Percentiles rank a stretch among this genome's conserved stretches.
These are phyloP conservation scores for Darevskia mixta DNA, from an alignment of 2,797 vertebrate genomes.

Conservation along the genomic window DNA sequence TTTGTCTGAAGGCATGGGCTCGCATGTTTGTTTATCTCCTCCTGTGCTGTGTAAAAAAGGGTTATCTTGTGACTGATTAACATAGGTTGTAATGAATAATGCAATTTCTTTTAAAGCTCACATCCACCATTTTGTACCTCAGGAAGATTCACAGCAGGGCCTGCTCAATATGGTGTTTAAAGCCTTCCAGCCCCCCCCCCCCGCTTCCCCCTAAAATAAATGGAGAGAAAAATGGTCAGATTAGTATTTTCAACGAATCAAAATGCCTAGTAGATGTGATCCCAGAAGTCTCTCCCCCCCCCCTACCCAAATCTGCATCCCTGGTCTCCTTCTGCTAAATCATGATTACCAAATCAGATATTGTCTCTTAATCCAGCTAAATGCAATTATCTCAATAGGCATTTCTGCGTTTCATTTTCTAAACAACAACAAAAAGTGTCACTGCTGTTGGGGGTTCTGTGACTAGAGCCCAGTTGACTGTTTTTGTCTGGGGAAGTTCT, in stretches of 20 bases:
- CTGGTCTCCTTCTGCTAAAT: conserved; percentile 57
- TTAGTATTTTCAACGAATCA: conserved; percentile 50
- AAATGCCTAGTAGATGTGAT: conserved; percentile 38
- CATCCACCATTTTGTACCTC: conserved; percentile 88
- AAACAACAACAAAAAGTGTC: conserved; percentile 54
- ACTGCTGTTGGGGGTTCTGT: neutral
- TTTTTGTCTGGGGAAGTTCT: conserved; percentile 47
- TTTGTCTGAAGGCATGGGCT: conserved; percentile 34
- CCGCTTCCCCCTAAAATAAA: conserved; percentile 12
- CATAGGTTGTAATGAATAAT: conserved; percentile 67
- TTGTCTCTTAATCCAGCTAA: conserved; percentile 32
- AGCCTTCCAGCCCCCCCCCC: conserved; percentile 52
- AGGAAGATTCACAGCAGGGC: conserved; percentile 73
- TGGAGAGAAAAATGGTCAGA: conserved; percentile 16
- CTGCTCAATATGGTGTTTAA: conserved; percentile 80
- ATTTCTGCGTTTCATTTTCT: conserved; percentile 35
- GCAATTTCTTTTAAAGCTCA: conserved; percentile 59
- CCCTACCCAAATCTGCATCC: conserved; percentile 25
- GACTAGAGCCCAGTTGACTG: conserved; percentile 27
- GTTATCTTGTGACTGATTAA: conserved; percentile 36
- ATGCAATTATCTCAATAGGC: conserved; percentile 33
- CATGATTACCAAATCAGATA: conserved; percentile 42
- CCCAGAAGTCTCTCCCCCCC: conserved; percentile 62
- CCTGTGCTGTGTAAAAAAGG: conserved; percentile 33
- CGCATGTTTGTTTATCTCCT: conserved; percentile 13